These are phyloP conservation scores for Dolomedes plantarius DNA, from an alignment of 2,888 invertebrate genomes.

Conservation along the genomic window DNA sequence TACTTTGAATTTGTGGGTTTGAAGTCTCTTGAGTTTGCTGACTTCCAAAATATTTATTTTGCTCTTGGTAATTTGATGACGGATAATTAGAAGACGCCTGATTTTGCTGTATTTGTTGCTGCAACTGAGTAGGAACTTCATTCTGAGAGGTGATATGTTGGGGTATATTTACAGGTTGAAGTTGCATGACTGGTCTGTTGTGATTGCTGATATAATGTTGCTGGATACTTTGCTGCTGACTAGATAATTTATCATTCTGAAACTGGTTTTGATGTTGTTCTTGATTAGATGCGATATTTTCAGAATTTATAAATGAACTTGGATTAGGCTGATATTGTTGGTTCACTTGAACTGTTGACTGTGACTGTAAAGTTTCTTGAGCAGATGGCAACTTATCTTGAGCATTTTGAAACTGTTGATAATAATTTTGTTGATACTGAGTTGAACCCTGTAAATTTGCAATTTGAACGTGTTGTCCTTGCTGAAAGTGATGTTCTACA, in stretches of 20 bases:
- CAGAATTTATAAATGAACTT: neutral
- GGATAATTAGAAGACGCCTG: neutral
- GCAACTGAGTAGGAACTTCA: constrained; percentile 5
- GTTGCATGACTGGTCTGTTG: neutral
- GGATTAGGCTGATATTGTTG: neutral
- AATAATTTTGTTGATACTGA: constrained; percentile 8
- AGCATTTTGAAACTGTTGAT: neutral
- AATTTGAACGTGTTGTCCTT: neutral
- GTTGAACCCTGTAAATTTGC: neutral
- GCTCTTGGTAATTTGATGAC: too few relatives aligned
- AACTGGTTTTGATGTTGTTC: neutral
- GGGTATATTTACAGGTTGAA: neutral
- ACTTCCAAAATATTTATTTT: neutral
- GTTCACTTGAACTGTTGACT: neutral
- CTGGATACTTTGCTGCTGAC: constrained; percentile 6
- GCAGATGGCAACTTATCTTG: neutral
- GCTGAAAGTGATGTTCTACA: neutral
- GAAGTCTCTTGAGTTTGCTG: neutral
- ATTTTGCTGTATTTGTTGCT: neutral
- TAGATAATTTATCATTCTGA: neutral
- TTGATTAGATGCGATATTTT: neutral
- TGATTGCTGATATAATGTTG: constrained; percentile 41
- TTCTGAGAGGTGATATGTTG: neutral
- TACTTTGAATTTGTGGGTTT: neutral
- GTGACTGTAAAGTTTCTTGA: neutral